Percentiles rank a stretch among this genome's conserved stretches.
Evolutionary conservation across 2,797 vertebrate genomes (phyloP).

Genomic region (Chelon auratus): DNA sequence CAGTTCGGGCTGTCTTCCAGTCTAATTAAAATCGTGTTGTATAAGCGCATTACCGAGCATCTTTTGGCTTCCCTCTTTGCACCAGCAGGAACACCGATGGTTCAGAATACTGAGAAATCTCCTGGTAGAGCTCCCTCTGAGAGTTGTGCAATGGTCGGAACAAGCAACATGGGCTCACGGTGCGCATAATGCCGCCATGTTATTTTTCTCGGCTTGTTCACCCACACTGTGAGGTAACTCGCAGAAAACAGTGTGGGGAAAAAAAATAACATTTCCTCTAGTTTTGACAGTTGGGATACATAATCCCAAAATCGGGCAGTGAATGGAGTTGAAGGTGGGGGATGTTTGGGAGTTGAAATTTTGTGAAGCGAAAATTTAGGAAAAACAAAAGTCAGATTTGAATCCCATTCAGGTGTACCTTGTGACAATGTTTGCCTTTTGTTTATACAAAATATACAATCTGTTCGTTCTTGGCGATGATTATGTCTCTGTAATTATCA

Average conservation of each 20-base stretch:
- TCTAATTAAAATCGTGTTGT: not conserved
- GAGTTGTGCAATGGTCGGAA: conserved; percentile 36
- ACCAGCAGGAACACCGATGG: conserved; percentile 34
- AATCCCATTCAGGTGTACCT: not conserved
- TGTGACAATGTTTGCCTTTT: not conserved
- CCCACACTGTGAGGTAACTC: conserved; percentile 33
- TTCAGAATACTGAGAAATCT: conserved; percentile 45
- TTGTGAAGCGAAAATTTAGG: conserved; percentile 1
- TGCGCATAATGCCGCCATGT: conserved; percentile 39
- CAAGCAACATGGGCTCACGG: conserved; percentile 35
- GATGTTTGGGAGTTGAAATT: not conserved
- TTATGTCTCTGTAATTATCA: no score
- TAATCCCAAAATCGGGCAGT: conserved; percentile 11
- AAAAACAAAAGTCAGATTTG: not conserved
- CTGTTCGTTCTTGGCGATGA: not conserved
- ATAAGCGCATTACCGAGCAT: conserved; percentile 16
- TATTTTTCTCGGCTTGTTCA: conserved; percentile 41
- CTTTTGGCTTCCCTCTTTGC: conserved; percentile 26
- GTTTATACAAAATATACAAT: conserved; percentile 5
- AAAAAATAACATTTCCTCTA: not conserved
- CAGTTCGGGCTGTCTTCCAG: no score
- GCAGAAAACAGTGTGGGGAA: conserved; percentile 25
- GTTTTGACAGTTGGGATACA: conserved; percentile 31
- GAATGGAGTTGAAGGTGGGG: not conserved
- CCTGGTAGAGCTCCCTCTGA: conserved; percentile 35